A percentile compares a stretch with the other conserved stretches of the same genome.
Evolutionary conservation across 2,888 invertebrate genomes (phyloP).

Genomic region (Drosophila algonquin): DNA sequence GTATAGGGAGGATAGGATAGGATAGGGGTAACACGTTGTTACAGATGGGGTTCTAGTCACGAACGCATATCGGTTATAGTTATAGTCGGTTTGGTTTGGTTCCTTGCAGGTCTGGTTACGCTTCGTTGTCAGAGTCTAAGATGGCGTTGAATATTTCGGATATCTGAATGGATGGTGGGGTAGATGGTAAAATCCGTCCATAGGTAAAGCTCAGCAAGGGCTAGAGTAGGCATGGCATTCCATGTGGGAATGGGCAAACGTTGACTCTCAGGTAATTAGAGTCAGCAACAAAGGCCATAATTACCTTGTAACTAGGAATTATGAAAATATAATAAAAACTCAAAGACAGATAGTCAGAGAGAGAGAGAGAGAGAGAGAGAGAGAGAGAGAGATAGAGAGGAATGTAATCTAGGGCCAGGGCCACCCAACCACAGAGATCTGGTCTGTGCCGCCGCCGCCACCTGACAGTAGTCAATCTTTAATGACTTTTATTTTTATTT

Average conservation of each 20-base stretch:
- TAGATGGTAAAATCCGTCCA: conserved; percentile 6
- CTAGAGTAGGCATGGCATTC: neutral
- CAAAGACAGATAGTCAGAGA: neutral
- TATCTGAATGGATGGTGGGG: conserved; percentile 16
- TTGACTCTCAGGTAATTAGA: conserved; percentile 70
- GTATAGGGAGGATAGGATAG: conserved; percentile 28
- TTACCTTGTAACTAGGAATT: conserved; percentile 66
- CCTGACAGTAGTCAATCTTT: conserved; percentile 64
- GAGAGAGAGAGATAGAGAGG: conserved; percentile 7
- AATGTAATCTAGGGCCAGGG: conserved; percentile 39
- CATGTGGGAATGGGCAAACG: conserved; percentile 44
- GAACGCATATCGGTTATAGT: conserved; percentile 63
- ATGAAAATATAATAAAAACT: conserved; percentile 52
- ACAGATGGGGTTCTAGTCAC: conserved; percentile 47
- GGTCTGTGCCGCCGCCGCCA: conserved; percentile 24
- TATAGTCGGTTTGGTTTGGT: conserved; percentile 25
- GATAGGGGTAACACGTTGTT: conserved; percentile 12
- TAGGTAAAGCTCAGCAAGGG: conserved; percentile 19
- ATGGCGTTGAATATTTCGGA: conserved; percentile 60
- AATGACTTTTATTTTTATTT: conserved; percentile 67
- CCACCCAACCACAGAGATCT: conserved; percentile 41
- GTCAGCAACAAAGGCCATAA: conserved; percentile 64
- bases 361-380: conserved; percentile 4
- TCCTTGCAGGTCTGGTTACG: conserved; percentile 55
- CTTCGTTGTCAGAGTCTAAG: conserved; percentile 65